These are phyloP conservation scores for Tachuris rubrigastra DNA, from an alignment of 2,113 vertebrate genomes.

Conservation along the genomic window DNA sequence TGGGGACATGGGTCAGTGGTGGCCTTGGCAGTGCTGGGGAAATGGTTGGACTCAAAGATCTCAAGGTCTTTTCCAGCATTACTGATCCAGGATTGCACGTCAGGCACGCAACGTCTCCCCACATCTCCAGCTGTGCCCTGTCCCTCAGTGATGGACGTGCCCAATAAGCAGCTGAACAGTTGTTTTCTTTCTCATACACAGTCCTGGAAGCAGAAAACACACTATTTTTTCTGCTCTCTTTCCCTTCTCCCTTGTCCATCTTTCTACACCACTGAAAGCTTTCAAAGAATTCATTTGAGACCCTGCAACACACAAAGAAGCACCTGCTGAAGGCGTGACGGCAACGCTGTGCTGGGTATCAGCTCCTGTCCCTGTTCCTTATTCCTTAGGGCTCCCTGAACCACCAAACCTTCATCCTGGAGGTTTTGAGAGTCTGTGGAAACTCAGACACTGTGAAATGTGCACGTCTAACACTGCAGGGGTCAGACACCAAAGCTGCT, in stretches of 20 bases:
- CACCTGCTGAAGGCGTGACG: not conserved
- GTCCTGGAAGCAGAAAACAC: not conserved
- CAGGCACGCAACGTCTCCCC: rapidly evolving
- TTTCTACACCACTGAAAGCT: not conserved
- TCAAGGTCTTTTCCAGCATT: not conserved
- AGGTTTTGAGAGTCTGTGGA: not conserved
- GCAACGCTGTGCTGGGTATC: not conserved
- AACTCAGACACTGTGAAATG: not conserved
- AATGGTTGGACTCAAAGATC: not conserved
- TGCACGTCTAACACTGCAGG: not conserved
- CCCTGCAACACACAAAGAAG: not conserved
- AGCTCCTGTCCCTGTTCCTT: not conserved
- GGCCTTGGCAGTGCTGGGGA: not conserved
- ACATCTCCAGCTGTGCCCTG: rapidly evolving
- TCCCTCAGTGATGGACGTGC: not conserved
- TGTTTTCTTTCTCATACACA: not conserved
- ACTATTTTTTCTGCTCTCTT: not conserved
- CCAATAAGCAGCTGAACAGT: not conserved
- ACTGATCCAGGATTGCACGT: not conserved
- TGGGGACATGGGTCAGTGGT: not conserved
- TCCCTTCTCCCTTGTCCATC: not conserved
- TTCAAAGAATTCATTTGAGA: slow-evolving; percentile 22
- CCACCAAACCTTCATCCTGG: not conserved
- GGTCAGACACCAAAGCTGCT: not conserved
- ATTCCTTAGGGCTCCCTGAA: not conserved